Base-by-base conservation (phyloP, 2,797 vertebrate genomes). In the Labeo calbasu region DNA sequence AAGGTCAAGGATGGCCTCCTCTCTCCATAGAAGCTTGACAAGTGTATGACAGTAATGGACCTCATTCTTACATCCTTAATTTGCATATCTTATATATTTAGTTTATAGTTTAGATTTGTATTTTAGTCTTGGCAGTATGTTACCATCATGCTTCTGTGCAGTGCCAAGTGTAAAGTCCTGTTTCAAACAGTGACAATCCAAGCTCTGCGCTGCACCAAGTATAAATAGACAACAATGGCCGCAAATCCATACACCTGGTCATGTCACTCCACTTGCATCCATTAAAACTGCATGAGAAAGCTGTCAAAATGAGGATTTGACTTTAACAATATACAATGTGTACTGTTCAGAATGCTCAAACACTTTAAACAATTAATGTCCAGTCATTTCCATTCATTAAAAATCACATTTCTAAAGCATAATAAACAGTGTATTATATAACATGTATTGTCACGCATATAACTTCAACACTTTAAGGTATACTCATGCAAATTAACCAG, bases 171-270 rank as follows among this genome's bases (percentile, higher is more conserved):
- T 87, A 86, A 46, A 83, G 76, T 84, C 88, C 79, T 70, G 17
- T 83, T 84, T 90, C 84, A 85, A 89, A 88, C 87, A 89, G 84
- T 85, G 84, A 90, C 89, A 91, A 84, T 59, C 71, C 84, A 86
- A 82, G 23, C 86, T 85, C 72, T 57, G 50, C 81, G 4, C 15
- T 79, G 78, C 23, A 59, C 51, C 32, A 46, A 87, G 87, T 95
- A 95, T 92, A 94, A 95, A 95, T 95, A 96, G 93, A 93, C 87
- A 92, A 95, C 94, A 96, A 95, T 93, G 91, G 86, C 25, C 77
- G 89, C 87, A 91, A 90, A 88, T 65, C 86, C 80, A 71, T 17
- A 88, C 94, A 95, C 92, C 94, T 94, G 94, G 89, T 73, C 81
- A 57, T 90, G 93, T 88, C 94, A 86, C 66, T 95, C 93, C 83